phyloP scores from a whole-genome alignment of 2,113 vertebrate species.

The Sardina pilchardus region DNA sequence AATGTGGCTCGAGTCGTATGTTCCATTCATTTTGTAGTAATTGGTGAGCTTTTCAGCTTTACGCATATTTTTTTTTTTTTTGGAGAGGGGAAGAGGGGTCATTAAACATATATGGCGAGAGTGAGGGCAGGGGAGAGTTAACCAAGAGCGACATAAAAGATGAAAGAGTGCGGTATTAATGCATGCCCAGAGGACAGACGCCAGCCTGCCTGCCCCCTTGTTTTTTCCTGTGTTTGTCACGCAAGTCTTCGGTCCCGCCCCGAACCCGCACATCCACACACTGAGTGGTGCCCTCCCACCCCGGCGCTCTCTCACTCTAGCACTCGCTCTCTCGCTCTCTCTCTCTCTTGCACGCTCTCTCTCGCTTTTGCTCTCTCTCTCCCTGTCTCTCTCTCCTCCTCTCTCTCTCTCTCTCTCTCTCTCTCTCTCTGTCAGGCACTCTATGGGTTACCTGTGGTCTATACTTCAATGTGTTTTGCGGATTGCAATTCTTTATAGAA shows the following conservation, averaged over 20 bases:
- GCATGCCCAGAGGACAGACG: constrained; percentile 51
- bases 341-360: neutral
- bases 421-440: neutral
- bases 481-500: neutral
- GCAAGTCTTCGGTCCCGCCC: constrained; percentile 52
- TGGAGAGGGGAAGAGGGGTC: constrained; percentile 38
- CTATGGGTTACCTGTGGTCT: neutral
- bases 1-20: constrained; percentile 22
- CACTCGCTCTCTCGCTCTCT: neutral
- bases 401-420: neutral
- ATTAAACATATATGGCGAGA: constrained; percentile 59
- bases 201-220: constrained; percentile 36
- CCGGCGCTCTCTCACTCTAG: neutral
- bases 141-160: constrained; percentile 60
- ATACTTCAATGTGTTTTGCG: neutral
- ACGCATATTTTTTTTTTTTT: constrained; percentile 1
- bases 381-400: neutral
- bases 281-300: neutral
- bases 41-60: constrained; percentile 44
- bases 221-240: constrained; percentile 59
- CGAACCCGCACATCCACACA: constrained; percentile 16
- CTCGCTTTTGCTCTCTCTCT: neutral
- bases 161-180: constrained; percentile 57
- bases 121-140: constrained; percentile 45
- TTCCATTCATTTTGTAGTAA: constrained; percentile 30